phyloP scores from a whole-genome alignment of 1,140 invertebrate species.

The Euwallacea similis region DNA sequence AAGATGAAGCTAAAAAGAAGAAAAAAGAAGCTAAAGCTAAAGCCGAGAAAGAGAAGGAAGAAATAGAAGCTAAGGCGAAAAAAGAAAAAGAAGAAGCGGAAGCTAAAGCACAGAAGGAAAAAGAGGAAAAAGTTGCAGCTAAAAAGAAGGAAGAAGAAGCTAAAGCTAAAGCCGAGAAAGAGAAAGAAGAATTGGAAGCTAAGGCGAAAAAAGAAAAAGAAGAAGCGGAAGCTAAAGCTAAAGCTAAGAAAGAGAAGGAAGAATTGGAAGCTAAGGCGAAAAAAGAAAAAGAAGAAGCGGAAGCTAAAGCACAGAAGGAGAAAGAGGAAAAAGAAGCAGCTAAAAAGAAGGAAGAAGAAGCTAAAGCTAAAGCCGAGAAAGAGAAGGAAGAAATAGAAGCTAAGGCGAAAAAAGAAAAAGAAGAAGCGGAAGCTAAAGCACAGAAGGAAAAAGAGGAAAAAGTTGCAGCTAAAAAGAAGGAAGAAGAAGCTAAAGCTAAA shows the following conservation, averaged over 20 bases:
- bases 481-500: conserved; percentile 30
- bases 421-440: conserved; percentile 33
- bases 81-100: conserved; percentile 36
- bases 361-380: conserved; percentile 37
- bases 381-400: conserved; percentile 29
- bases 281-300: conserved; percentile 26
- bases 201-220: conserved; percentile 34
- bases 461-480: conserved; percentile 40
- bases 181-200: conserved; percentile 34
- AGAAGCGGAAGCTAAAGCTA: conserved; percentile 36
- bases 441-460: conserved; percentile 37
- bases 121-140: conserved; percentile 35
- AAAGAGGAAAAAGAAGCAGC: conserved; percentile 40
- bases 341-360: conserved; percentile 38
- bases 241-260: conserved; percentile 35
- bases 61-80: conserved; percentile 39
- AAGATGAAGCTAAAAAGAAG: conserved; percentile 40
- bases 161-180: conserved; percentile 34
- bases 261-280: conserved; percentile 25
- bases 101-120: conserved; percentile 20
- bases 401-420: conserved; percentile 23
- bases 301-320: conserved; percentile 9
- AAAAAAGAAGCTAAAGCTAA: conserved; percentile 35
- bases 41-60: conserved; percentile 33
- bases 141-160: conserved; percentile 18